Conservation (phyloP, 2,888 invertebrate genomes). For the Brenthis hecate region DNA sequence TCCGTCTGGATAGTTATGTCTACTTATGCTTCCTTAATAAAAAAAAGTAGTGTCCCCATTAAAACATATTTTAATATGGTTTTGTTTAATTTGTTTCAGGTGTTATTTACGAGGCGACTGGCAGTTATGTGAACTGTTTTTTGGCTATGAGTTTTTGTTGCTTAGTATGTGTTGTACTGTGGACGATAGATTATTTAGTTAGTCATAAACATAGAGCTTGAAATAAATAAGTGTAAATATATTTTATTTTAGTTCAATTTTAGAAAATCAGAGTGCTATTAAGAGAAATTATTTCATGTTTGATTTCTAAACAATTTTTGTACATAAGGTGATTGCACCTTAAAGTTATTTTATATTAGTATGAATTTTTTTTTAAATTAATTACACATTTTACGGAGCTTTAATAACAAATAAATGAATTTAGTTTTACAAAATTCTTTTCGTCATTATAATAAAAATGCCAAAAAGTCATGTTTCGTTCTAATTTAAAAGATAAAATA, state of each 20-base stretch:
- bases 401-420: slow-evolving; percentile 21
- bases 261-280: not conserved
- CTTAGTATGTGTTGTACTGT: slow-evolving; percentile 85
- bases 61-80: not conserved
- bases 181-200: slow-evolving; percentile 83
- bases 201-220: slow-evolving; percentile 50
- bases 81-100: slow-evolving; percentile 47
- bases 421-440: not conserved
- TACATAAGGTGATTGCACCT: not conserved
- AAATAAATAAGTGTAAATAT: slow-evolving; percentile 25
- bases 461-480: too few species aligned
- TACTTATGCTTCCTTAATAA: not conserved
- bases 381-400: slow-evolving; percentile 18
- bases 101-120: slow-evolving; percentile 76
- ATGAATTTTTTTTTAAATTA: not conserved
- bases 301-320: not conserved
- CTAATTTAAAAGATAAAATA: too few species aligned
- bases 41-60: not conserved
- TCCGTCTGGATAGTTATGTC: too few species aligned
- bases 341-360: slow-evolving; percentile 3
- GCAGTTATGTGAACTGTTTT: slow-evolving; percentile 85
- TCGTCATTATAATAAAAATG: not conserved
- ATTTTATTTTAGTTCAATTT: slow-evolving; percentile 17
- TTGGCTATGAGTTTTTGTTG: slow-evolving; percentile 85
- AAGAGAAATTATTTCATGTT: not conserved